Evolutionary conservation across 1,140 invertebrate species (phyloP).

Genomic region (Mactra quadrangularis): DNA sequence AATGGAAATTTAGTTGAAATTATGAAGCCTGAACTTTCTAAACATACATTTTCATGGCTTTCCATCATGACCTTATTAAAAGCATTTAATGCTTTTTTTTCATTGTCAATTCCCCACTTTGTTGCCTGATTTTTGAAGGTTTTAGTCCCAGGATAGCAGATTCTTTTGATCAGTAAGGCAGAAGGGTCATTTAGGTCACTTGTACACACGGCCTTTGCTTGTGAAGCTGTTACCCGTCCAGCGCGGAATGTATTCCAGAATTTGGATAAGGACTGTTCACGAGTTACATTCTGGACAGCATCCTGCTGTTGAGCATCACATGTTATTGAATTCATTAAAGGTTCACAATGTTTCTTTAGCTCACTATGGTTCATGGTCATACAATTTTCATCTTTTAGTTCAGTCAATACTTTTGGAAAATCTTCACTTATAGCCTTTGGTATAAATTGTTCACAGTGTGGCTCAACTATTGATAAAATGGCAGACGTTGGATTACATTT

Average conservation of each 20-base stretch:
- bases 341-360: conserved; percentile 25
- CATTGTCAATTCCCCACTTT: conserved; percentile 62
- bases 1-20: conserved; percentile 60
- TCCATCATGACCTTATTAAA: background rate
- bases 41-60: conserved; percentile 9
- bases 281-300: conserved; percentile 47
- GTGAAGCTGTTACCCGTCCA: conserved; percentile 60
- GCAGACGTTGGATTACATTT: conserved; percentile 11
- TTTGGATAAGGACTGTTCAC: conserved; percentile 36
- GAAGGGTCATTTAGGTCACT: conserved; percentile 12
- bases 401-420: conserved; percentile 38
- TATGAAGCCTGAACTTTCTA: conserved; percentile 30
- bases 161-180: conserved; percentile 27
- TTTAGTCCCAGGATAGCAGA: conserved; percentile 58
- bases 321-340: background rate
- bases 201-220: conserved; percentile 37
- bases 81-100: conserved; percentile 20
- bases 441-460: conserved; percentile 35
- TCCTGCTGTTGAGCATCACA: conserved; percentile 12
- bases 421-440: conserved; percentile 27
- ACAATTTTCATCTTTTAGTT: conserved; percentile 24
- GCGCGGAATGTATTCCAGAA: conserved; percentile 53
- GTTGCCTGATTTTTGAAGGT: conserved; percentile 52
- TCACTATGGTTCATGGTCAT: conserved; percentile 4
- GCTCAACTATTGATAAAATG: conserved; percentile 36